Evolutionary conservation across 2,888 invertebrate genomes (phyloP), one percentile per base, ranked within the genome.

Genomic region (Aphodius sticticus): DNA sequence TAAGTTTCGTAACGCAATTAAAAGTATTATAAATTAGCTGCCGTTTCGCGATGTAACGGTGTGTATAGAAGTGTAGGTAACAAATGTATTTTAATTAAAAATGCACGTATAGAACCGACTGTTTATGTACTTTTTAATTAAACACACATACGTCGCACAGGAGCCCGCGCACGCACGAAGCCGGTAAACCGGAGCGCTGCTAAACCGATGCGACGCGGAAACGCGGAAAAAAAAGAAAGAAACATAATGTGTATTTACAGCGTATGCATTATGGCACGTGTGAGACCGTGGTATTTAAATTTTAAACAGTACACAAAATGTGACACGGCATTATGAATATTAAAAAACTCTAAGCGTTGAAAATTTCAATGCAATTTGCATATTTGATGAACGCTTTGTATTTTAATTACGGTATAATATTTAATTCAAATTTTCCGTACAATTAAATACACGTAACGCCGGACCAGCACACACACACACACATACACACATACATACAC

Each of bases 321-420:
- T 85, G 86, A 85, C 86, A 85, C 85, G 85, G 83, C 85, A 86
- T 85, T 86, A 88, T 88, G 88, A 88, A 88, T 88, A 88, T 88
- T 88, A 88, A 89, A 89, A 89, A 88, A 88, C 84, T 87, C 88
- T 87, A 87, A 87, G 87, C 87, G 88, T 85, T 87, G 87, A 88
- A 89, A 88, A 87, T 88, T 89, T 87, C 87, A 88, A 87, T 88
- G 87, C 87, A 87, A 89, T 89, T 88, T 88, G 83, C 89, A 89
- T 89, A 88, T 88, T 88, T 88, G 89, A 89, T 88, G 89, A 88
- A 88, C 85, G 89, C 89, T 89, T 88, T 89, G 89, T 89, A 88
- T 89, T 89, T 89, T 89, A 89, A 89, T 89, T 89, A 88, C 87
- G 85, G 87, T 88, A 87, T 88, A 87, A 89, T 89, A 89, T 89